Evolutionary conservation across 2,888 invertebrate genomes (phyloP).

Genomic region (Conchocele bisecta): DNA sequence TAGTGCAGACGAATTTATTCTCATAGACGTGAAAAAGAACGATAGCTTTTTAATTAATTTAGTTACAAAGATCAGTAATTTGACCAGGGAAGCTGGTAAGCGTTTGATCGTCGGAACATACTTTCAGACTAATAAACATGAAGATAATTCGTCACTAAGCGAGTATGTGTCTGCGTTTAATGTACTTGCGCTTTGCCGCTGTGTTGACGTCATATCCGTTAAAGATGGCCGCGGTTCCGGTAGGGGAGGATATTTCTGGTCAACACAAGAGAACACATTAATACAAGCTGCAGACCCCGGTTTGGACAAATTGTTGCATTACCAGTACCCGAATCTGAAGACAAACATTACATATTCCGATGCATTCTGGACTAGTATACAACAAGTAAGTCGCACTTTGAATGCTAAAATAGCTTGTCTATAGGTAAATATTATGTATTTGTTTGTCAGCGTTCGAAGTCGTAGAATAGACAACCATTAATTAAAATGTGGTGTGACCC

Average conservation of each 20-base stretch:
- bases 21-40: slow-evolving; percentile 27
- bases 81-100: too few species aligned
- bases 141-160: slow-evolving; percentile 54
- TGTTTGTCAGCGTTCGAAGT: too few species aligned
- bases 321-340: slow-evolving; percentile 50
- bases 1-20: slow-evolving; percentile 18
- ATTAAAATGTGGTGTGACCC: too few species aligned
- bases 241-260: slow-evolving; percentile 69
- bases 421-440: too few species aligned
- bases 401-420: too few species aligned
- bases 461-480: too few species aligned
- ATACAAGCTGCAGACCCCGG: slow-evolving; percentile 55
- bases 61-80: too few species aligned
- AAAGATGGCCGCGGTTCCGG: slow-evolving; percentile 74
- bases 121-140: slow-evolving; percentile 52
- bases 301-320: slow-evolving; percentile 59
- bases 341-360: slow-evolving; percentile 64
- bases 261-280: slow-evolving; percentile 51
- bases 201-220: slow-evolving; percentile 69
- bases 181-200: slow-evolving; percentile 38
- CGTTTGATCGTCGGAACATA: slow-evolving; percentile 13
- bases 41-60: too few species aligned
- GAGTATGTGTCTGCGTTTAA: slow-evolving; percentile 63
- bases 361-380: slow-evolving; percentile 70
- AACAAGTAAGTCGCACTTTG: too few species aligned